Conservation (phyloP, 92 coral and sea anemone species). For the Paramuricea clavata region DNA sequence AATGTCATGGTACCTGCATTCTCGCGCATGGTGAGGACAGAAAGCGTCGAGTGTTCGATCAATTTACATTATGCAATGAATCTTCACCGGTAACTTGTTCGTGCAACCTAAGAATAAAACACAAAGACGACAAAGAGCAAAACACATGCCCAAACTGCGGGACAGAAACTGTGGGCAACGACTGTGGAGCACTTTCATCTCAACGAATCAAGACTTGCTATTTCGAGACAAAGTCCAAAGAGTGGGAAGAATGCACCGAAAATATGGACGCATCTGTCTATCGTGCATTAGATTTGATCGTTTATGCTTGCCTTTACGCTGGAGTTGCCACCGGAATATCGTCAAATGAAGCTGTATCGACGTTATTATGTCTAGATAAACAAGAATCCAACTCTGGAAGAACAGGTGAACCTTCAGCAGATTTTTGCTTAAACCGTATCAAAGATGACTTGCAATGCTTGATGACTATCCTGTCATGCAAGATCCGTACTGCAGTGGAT, state of each 20-base stretch:
- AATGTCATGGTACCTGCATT: not conserved
- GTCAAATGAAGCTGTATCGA: slow-evolving; percentile 56
- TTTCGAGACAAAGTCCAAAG: slow-evolving; percentile 11
- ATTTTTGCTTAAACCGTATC: slow-evolving; percentile 75
- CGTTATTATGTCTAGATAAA: slow-evolving; percentile 31
- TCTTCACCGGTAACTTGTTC: slow-evolving; percentile 22
- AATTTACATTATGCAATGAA: not conserved
- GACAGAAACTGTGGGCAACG: not conserved
- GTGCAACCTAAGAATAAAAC: slow-evolving; percentile 18
- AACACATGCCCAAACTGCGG: slow-evolving; percentile 23
- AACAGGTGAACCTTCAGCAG: slow-evolving; percentile 20
- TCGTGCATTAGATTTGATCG: slow-evolving; percentile 85
- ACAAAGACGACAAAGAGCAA: not conserved
- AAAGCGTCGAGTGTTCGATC: slow-evolving; percentile 15
- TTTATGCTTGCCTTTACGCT: slow-evolving; percentile 79
- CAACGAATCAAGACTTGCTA: not conserved
- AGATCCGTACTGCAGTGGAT: slow-evolving; percentile 71
- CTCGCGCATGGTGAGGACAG: not conserved
- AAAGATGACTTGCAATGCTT: slow-evolving; percentile 71
- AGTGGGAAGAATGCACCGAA: slow-evolving; percentile 34
- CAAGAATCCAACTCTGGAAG: not conserved
- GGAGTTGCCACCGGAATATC: slow-evolving; percentile 75
- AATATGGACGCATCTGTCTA: slow-evolving; percentile 75
- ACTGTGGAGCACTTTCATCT: not conserved
- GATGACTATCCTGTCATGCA: slow-evolving; percentile 66